Evolutionary conservation across 2,888 invertebrate species (phyloP).

Genomic region (Oxytorus armatus): DNA sequence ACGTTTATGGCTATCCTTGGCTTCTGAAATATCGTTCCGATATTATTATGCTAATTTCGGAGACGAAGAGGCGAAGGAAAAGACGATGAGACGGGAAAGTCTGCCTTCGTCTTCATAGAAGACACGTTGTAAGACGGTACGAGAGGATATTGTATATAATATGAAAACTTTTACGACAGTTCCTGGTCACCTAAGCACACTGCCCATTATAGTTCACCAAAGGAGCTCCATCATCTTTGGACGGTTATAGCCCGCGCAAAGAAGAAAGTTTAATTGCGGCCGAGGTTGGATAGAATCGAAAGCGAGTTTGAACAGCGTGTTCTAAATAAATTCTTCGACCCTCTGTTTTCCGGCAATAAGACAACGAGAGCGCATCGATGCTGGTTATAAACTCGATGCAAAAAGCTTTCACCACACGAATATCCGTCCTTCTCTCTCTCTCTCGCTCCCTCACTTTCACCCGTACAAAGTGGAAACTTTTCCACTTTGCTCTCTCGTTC

Average conservation of each 20-base stretch:
- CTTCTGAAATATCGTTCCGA: slow-evolving; percentile 71
- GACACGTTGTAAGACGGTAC: slow-evolving; percentile 11
- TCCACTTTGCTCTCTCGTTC: slow-evolving; percentile 52
- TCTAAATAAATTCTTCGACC: slow-evolving; percentile 12
- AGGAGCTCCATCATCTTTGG: slow-evolving; percentile 15
- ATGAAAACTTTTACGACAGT: slow-evolving; percentile 64
- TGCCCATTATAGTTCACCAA: slow-evolving; percentile 54
- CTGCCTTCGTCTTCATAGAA: slow-evolving; percentile 1
- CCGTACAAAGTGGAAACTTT: slow-evolving; percentile 55
- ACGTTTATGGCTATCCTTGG: slow-evolving; percentile 64
- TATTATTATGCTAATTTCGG: slow-evolving; percentile 73
- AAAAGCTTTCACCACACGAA: slow-evolving; percentile 37
- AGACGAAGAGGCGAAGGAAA: slow-evolving; percentile 28
- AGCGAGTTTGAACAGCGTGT: background rate
- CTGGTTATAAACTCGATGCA: slow-evolving; percentile 18
- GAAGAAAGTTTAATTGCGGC: slow-evolving; percentile 66
- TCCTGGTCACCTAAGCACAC: slow-evolving; percentile 65
- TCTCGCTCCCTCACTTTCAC: background rate
- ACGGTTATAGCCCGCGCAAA: background rate
- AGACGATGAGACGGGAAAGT: slow-evolving; percentile 20
- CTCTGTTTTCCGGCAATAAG: slow-evolving; percentile 9
- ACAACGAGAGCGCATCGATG: slow-evolving; percentile 36
- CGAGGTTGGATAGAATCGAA: background rate
- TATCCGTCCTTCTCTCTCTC: slow-evolving; percentile 2
- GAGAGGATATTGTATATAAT: slow-evolving; percentile 1